These are phyloP conservation scores for Synchiropus splendidus DNA, from an alignment of 2,113 vertebrate species.

Conservation along the genomic window DNA sequence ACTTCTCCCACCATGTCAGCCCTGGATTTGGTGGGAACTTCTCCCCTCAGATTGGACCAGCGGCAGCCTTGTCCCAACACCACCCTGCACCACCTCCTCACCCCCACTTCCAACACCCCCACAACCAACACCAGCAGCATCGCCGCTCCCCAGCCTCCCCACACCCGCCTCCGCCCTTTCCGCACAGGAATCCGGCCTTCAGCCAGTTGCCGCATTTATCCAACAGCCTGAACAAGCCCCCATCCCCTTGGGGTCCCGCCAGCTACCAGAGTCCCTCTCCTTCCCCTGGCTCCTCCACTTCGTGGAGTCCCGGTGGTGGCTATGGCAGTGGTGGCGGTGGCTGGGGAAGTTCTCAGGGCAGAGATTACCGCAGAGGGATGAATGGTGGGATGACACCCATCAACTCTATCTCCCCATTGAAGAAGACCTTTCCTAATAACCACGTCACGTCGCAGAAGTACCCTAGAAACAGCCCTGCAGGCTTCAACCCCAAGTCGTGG, in stretches of 20 bases:
- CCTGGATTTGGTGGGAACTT: conserved; percentile 96
- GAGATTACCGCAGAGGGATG: conserved; percentile 90
- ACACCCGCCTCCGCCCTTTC: conserved; percentile 89
- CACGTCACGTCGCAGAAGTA: conserved; percentile 97
- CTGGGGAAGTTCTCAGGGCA: conserved; percentile 94
- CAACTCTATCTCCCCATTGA: conserved; percentile 96
- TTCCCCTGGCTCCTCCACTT: conserved; percentile 84
- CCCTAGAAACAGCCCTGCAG: conserved; percentile 80
- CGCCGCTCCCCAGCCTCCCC: conserved; percentile 94
- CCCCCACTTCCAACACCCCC: conserved; percentile 93
- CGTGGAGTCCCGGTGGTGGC: conserved; percentile 92
- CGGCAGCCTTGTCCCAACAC: conserved; percentile 82
- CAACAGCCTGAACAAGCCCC: conserved; percentile 96
- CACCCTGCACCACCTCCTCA: conserved; percentile 90
- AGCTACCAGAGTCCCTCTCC: conserved; percentile 97
- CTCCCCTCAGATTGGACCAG: conserved; percentile 92
- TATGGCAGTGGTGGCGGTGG: conserved; percentile 80
- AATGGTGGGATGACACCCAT: conserved; percentile 92
- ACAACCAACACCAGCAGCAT: conserved; percentile 97
- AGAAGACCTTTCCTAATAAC: conserved; percentile 98
- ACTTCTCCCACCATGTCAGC: conserved; percentile 97
- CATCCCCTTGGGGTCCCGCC: conserved; percentile 88
- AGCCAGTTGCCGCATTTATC: conserved; percentile 96
- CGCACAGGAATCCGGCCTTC: conserved; percentile 92
- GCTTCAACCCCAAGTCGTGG: conserved; percentile 97